Percentiles rank a stretch among this genome's conserved stretches.
Evolutionary conservation across 30 jellyfish, hydroid and myxozoan species (phyloP).

Genomic region (Pelagia noctiluca): DNA sequence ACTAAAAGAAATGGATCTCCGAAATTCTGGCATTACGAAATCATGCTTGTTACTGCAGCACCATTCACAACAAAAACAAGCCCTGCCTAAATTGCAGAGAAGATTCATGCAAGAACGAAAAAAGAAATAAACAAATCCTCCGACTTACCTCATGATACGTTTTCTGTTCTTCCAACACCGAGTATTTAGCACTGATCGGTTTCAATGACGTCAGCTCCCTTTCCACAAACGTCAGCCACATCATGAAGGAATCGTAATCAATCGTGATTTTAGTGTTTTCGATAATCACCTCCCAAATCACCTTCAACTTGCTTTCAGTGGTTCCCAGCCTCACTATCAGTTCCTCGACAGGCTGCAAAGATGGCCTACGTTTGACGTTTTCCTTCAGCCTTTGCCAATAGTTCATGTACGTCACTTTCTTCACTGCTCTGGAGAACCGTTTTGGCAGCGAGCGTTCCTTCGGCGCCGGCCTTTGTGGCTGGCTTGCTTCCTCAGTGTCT

Average conservation of each 20-base stretch:
- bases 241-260: slow-evolving; percentile 68
- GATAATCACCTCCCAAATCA: slow-evolving; percentile 62
- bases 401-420: slow-evolving; percentile 49
- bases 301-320: slow-evolving; percentile 61
- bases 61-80: slow-evolving; percentile 2
- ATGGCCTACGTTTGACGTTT: neutral
- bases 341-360: slow-evolving; percentile 54
- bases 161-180: slow-evolving; percentile 71
- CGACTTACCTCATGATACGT: slow-evolving; percentile 83
- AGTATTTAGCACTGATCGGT: slow-evolving; percentile 63
- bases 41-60: no score
- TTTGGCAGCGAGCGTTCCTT: slow-evolving; percentile 27
- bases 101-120: no score
- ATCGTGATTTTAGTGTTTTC: slow-evolving; percentile 38
- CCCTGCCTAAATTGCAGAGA: no score
- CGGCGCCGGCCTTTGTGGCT: neutral
- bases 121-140: no score
- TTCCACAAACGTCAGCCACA: slow-evolving; percentile 92
- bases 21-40: no score
- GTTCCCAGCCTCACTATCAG: slow-evolving; percentile 59
- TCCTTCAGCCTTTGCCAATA: slow-evolving; percentile 53
- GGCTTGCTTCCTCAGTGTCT: slow-evolving; percentile 10
- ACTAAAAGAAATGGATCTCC: no score
- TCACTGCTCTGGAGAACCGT: slow-evolving; percentile 35
- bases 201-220: slow-evolving; percentile 65